Percentiles rank a stretch among this genome's conserved stretches.
Evolutionary conservation across 2,888 invertebrate species (phyloP).

Genomic region (Cinara cedri): DNA sequence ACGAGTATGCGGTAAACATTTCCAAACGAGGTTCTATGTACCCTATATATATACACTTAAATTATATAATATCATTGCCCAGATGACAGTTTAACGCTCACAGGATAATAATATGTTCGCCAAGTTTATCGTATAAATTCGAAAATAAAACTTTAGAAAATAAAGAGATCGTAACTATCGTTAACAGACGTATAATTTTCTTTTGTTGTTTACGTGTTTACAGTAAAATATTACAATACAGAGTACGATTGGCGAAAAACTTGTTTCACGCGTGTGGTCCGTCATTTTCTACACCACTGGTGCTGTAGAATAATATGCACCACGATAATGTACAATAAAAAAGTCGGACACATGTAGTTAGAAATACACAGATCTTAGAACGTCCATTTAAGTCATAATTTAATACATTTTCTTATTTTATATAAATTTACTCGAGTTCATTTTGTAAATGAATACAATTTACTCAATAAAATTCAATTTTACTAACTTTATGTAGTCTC

Average conservation of each 20-base stretch:
- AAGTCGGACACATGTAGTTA: no score
- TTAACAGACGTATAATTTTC: conserved; percentile 7
- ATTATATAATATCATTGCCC: not conserved
- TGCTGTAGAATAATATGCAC: not conserved
- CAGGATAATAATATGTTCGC: not conserved
- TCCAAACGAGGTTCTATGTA: no score
- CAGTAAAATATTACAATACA: conserved; percentile 7
- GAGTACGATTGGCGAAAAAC: conserved; percentile 1
- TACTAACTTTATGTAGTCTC: no score
- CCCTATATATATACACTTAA: no score
- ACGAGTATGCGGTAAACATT: no score
- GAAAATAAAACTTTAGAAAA: not conserved
- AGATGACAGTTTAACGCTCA: conserved; percentile 24
- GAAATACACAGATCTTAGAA: no score
- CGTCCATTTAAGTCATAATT: no score
- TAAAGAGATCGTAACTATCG: not conserved
- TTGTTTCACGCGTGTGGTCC: no score
- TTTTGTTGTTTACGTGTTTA: not conserved
- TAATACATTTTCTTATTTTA: no score
- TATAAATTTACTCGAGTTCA: no score
- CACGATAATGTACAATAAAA: not conserved
- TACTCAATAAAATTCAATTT: no score
- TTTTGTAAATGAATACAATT: no score
- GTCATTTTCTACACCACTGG: not conserved
- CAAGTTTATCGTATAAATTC: not conserved